Percentiles rank a stretch among this genome's conserved stretches.
These are phyloP conservation scores for Notiomystis cincta DNA, from an alignment of 2,113 vertebrate species.

Conservation along the genomic window DNA sequence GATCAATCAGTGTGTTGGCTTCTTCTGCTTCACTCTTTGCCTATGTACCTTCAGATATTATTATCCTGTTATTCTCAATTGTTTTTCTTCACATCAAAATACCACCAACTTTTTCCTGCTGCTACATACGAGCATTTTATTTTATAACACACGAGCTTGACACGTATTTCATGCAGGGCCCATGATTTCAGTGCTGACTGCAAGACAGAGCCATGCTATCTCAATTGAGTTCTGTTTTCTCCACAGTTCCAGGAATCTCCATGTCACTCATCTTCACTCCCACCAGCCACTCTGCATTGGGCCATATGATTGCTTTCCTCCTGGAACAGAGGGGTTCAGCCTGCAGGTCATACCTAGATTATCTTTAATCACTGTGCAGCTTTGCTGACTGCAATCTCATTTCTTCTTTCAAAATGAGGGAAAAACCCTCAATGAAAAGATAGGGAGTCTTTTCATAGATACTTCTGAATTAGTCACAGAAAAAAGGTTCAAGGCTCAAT, in stretches of 20 bases:
- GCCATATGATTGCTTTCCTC: not conserved
- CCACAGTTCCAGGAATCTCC: not conserved
- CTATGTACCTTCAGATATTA: not conserved
- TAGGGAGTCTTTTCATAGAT: not conserved
- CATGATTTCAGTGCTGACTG: not conserved
- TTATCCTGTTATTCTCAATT: not conserved
- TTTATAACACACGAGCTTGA: not conserved
- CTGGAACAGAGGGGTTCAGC: not conserved
- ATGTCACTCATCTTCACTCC: not conserved
- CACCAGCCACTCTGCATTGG: not conserved
- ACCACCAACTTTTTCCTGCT: not conserved
- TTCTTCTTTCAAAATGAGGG: not conserved
- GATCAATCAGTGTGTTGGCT: not conserved
- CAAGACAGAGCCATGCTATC: not conserved
- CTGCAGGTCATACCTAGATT: conserved; percentile 24
- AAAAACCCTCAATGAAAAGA: not conserved
- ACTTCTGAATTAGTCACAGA: not conserved
- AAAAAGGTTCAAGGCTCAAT: not conserved
- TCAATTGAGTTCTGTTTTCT: not conserved
- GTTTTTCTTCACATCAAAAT: not conserved
- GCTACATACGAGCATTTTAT: not conserved
- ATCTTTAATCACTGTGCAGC: conserved; percentile 3
- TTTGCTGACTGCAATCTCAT: not conserved
- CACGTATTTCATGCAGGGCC: not conserved
- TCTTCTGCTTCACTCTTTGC: not conserved